Evolutionary conservation across 2,113 vertebrate species (phyloP).

Genomic region (Leucopsar rothschildi): DNA sequence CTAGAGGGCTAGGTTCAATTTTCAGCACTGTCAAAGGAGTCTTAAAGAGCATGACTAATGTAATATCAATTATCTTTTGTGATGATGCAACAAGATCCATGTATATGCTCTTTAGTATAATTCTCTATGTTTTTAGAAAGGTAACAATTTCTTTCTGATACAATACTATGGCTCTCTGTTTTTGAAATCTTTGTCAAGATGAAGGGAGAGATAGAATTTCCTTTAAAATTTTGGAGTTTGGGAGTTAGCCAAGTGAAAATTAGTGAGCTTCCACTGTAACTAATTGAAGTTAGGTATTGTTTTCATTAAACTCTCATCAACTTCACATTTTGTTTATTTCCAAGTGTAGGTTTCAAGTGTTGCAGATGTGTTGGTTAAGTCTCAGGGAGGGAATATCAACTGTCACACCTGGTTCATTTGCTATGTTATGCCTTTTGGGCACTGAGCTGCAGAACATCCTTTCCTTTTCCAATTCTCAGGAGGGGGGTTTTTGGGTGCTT

Average conservation of each 20-base stretch:
- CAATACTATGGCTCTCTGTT: not conserved
- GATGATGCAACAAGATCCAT: not conserved
- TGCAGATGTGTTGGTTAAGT: not conserved
- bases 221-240: not conserved
- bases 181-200: not conserved
- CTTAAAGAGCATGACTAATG: not conserved
- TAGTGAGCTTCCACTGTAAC: not conserved
- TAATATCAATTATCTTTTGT: not conserved
- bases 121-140: not conserved
- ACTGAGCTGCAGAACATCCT: not conserved
- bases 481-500: not conserved
- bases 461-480: not conserved
- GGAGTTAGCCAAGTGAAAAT: conserved; percentile 18
- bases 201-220: not conserved
- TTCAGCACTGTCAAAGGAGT: not conserved
- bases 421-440: not conserved
- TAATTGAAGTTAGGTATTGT: conserved; percentile 28
- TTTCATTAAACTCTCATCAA: conserved; percentile 42
- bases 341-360: not conserved
- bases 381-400: not conserved
- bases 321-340: conserved; percentile 29
- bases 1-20: not conserved
- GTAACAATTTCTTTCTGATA: not conserved
- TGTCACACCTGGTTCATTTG: not conserved
- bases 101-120: not conserved